Conservation (phyloP, 2,888 invertebrate genomes). For the Anticlea derivata region DNA sequence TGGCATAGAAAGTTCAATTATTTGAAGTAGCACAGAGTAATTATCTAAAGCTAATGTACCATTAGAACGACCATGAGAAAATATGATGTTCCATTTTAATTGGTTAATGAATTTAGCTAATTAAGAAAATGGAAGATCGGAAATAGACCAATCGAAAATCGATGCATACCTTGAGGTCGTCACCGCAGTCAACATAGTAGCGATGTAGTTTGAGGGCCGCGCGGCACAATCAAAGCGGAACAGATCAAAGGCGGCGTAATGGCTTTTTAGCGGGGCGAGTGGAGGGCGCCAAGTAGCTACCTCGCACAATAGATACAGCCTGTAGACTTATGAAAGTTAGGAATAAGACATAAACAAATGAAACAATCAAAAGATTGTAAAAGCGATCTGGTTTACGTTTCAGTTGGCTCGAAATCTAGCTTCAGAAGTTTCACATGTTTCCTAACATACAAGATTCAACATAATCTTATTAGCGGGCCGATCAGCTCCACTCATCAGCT, state of each 20-base stretch:
- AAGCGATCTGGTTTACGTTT: too few species aligned
- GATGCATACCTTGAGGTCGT: background rate
- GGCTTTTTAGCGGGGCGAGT: conserved; percentile 69
- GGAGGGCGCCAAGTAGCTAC: conserved; percentile 59
- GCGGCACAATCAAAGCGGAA: conserved; percentile 72
- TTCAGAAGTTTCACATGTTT: too few species aligned
- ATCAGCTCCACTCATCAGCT: too few species aligned
- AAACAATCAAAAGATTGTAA: too few species aligned
- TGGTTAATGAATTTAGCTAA: background rate
- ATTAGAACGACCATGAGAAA: too few species aligned
- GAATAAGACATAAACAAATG: background rate
- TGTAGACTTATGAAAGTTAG: background rate
- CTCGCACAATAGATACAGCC: conserved; percentile 19
- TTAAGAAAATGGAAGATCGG: background rate
- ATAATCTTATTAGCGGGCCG: too few species aligned
- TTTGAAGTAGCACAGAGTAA: too few species aligned
- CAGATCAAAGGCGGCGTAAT: conserved; percentile 75
- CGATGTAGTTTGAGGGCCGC: conserved; percentile 63
- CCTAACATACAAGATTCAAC: too few species aligned
- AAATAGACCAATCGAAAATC: conserved; percentile 5
- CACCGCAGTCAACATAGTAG: conserved; percentile 14
- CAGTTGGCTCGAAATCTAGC: too few species aligned
- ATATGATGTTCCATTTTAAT: too few species aligned
- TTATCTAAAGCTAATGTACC: too few species aligned
- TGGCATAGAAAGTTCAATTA: too few species aligned